Conservation (phyloP, 2,797 vertebrate genomes). For the Danio kyathit region DNA sequence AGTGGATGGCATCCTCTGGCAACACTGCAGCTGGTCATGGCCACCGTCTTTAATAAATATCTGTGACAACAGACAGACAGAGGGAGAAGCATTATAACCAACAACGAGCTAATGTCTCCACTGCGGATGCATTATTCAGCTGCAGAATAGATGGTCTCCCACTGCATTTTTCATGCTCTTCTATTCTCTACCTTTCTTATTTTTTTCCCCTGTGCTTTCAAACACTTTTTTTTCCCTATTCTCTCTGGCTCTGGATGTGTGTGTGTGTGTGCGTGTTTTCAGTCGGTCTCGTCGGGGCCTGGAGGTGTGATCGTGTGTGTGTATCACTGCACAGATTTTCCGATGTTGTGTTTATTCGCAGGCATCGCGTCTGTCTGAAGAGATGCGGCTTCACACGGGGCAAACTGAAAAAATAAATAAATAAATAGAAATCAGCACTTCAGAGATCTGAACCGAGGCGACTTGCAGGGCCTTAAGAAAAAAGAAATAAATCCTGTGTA, state of each 20-base stretch:
- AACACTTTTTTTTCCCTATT: constrained; percentile 42
- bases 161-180: constrained; percentile 53
- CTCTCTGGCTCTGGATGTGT: constrained; percentile 1
- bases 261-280: constrained; percentile 25
- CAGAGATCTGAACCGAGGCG: constrained; percentile 6
- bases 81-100: constrained; percentile 49
- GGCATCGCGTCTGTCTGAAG: constrained; percentile 40
- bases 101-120: constrained; percentile 49
- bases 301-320: constrained; percentile 50
- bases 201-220: constrained; percentile 28
- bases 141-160: constrained; percentile 48
- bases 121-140: constrained; percentile 55
- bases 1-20: constrained; percentile 16
- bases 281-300: constrained; percentile 38
- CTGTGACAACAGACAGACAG: constrained; percentile 52
- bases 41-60: constrained; percentile 57
- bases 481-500: not conserved
- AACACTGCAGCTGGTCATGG: constrained; percentile 25
- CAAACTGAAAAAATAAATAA: constrained; percentile 34
- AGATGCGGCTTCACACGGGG: constrained; percentile 40
- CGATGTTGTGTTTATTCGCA: constrained; percentile 54
- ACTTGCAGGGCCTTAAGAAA: constrained; percentile 30
- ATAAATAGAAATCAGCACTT: not conserved
- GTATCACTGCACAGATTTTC: constrained; percentile 35
- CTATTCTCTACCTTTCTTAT: constrained; percentile 28